phyloP scores from a whole-genome alignment of 2,113 vertebrate genomes.

The Rousettus leschenaultii region DNA sequence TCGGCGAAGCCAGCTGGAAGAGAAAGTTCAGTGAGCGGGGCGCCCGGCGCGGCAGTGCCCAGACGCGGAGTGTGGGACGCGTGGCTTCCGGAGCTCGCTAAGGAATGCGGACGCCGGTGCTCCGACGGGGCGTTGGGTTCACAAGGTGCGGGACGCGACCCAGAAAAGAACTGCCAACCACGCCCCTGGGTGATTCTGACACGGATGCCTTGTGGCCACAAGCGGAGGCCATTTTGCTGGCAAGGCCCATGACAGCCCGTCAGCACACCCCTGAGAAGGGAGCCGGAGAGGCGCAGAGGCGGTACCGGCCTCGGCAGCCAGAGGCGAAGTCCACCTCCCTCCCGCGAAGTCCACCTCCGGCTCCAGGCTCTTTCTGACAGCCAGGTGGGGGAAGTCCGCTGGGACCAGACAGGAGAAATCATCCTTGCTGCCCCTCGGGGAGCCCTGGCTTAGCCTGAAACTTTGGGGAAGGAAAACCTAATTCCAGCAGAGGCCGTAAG shows the following conservation, averaged over 20 bases:
- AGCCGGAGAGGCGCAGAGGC: neutral
- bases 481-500: neutral
- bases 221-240: no score
- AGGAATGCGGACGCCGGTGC: neutral
- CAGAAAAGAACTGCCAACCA: neutral
- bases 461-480: neutral
- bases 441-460: neutral
- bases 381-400: accelerated
- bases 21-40: neutral
- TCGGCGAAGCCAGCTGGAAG: neutral
- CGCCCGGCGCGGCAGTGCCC: neutral
- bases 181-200: neutral
- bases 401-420: neutral
- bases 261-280: accelerated
- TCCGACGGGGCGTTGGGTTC: neutral
- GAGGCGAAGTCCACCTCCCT: no score
- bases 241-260: accelerated
- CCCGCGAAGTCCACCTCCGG: no score
- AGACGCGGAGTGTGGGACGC: neutral
- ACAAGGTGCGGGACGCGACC: neutral
- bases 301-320: accelerated
- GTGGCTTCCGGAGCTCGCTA: neutral
- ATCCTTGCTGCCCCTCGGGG: neutral
- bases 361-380: neutral
- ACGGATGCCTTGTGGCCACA: neutral